Base-by-base conservation (phyloP, 2,797 vertebrate genomes). In the Hydrocynus forskahlii region DNA sequence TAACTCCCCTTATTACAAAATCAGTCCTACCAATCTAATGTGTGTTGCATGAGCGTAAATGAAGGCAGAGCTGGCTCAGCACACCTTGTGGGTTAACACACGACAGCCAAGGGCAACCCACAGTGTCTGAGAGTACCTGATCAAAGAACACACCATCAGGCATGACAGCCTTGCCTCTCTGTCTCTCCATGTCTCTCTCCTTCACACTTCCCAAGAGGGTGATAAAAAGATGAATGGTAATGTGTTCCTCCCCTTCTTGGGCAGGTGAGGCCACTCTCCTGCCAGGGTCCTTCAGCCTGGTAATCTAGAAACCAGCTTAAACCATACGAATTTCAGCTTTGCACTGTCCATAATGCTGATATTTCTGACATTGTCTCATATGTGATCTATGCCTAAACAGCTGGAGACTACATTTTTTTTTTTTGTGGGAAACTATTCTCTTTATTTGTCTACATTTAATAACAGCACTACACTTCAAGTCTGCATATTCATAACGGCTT, bases 1-100 rank as follows among this genome's bases (percentile, higher is more conserved):
- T 73, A 25, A 76, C 45, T 59, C 16, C 43, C 79, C 79, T 81
- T 64, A 83, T 85, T 80, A 74, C 43, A 23, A 38, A 83, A 3
- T 60, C 54, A 8, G 48, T 79, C 72, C 52, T 52, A 48, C 21
- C 72, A 54, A 76, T 75, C 54, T 85, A 77, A 68, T 70, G 66
- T 75, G 80, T 60, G 21, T 23, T 57, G 71, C 17, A 40, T 40
- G 16, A 10, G 21, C 69, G 25, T 67, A 52, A 52, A 67, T 64
- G 40, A 12, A 77, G 12, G 19, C 35, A 59, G 40, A 50, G n/a
- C 35, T 23, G 48, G 14, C 17, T 62, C 8, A 45, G 21, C 13
- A 19, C 71, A 50, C 43, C 64, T 14, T 54, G 23, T 19, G 43
- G 59, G 25, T 59, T n/a, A 79, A 75, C 21, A 38, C 62, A 79